A percentile compares a stretch with the other conserved stretches of the same genome.
These are phyloP conservation scores for Eucera pruinosa DNA, from an alignment of 2,888 invertebrate species.

Conservation along the genomic window DNA sequence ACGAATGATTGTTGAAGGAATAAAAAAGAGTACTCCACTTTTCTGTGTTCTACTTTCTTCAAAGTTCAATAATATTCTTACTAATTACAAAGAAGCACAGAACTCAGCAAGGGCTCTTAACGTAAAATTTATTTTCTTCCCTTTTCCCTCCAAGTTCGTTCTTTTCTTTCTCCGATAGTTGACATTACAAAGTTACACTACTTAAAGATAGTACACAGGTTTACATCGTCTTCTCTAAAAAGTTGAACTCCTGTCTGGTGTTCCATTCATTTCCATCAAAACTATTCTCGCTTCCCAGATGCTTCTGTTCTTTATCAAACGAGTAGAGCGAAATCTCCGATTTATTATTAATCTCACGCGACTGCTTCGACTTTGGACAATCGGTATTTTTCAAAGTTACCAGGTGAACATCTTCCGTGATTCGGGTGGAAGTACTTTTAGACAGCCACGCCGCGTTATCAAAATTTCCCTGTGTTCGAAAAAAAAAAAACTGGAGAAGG, in stretches of 20 bases:
- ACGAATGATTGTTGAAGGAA: neutral
- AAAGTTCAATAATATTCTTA: neutral
- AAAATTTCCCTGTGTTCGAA: neutral
- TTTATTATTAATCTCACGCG: conserved; percentile 27
- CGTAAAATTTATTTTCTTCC: neutral
- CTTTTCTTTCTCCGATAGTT: neutral
- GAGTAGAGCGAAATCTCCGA: too few species aligned
- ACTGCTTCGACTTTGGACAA: neutral
- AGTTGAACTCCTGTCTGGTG: neutral
- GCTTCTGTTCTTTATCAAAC: conserved; percentile 3
- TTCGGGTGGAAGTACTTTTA: too few species aligned
- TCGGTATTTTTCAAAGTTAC: conserved; percentile 14
- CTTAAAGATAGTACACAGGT: neutral
- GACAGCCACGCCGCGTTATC: neutral
- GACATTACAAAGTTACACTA: neutral
- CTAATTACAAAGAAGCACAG: neutral
- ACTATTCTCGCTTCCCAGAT: neutral
- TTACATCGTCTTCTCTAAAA: neutral
- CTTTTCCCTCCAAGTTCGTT: neutral
- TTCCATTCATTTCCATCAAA: conserved; percentile 15
- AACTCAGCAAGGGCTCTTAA: neutral
- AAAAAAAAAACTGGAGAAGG: neutral
- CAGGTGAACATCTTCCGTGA: neutral
- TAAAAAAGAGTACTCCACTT: neutral
- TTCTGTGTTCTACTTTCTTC: neutral